These are phyloP conservation scores for Campylomormyrus numenius DNA, from an alignment of 2,113 vertebrate genomes.

Conservation along the genomic window DNA sequence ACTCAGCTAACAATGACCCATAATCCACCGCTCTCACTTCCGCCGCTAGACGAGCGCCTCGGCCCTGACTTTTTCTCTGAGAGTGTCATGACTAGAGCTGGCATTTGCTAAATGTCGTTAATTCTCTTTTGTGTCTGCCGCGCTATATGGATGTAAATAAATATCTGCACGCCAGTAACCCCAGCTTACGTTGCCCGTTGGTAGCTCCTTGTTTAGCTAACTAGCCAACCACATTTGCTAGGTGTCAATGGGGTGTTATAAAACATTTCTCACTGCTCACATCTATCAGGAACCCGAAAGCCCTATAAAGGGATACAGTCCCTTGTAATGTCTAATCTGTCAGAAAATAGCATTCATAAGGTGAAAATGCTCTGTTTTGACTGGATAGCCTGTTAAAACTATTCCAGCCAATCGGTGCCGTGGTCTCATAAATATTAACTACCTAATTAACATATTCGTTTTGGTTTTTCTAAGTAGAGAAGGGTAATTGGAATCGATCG, in stretches of 20 bases:
- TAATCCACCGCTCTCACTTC: conserved; percentile 31
- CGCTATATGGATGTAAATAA: neutral
- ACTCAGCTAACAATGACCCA: neutral
- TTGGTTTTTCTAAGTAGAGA: neutral
- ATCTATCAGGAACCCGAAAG: neutral
- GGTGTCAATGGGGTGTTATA: neutral
- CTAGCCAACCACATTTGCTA: neutral
- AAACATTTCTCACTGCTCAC: neutral
- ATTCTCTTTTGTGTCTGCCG: neutral
- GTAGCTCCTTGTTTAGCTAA: neutral
- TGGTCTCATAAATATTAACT: neutral
- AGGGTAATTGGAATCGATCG: neutral
- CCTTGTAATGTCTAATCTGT: neutral
- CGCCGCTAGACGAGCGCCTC: conserved; percentile 4
- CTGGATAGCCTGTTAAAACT: neutral
- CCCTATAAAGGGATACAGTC: neutral
- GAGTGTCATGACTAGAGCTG: neutral
- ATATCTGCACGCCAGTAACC: neutral
- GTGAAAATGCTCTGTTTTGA: neutral
- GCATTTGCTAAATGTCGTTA: neutral
- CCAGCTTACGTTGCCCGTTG: neutral
- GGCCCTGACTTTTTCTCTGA: neutral
- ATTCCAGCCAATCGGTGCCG: neutral
- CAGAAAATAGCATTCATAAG: neutral
- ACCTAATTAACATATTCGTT: neutral